Evolutionary conservation across 1,140 invertebrate species (phyloP), one percentile per base, ranked within the genome.

Genomic region (Caenorhabditis inopinata): DNA sequence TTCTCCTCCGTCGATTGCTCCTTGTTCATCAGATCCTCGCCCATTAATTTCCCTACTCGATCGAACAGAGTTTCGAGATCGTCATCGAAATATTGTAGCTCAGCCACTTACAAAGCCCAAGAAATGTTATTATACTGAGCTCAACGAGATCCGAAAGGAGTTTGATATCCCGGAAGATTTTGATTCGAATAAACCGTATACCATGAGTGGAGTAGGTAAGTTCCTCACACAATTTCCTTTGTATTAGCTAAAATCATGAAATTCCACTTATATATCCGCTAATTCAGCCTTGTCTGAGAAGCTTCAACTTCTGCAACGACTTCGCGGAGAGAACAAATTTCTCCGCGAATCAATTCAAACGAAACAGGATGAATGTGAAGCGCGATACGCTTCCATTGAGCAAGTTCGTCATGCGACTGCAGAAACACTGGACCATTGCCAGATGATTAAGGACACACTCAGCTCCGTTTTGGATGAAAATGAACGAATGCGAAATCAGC

Each of bases 251-350:
- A n/a, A n/a, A n/a, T n/a, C 16, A 14, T 58, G 14, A 58, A 58
- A 32, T 29, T 14, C 25, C 11, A 32, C 21, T 58, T 11, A 11
- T 9, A 32, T 16, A 21, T n/a, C n/a, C n/a, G n/a, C 7, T 51
- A 21, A n/a, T 68, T 38, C 58, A 68, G 58, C 58, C 3, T 21
- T 68, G 32, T 16, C 58, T 0, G 29, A 35, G 9, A 68, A 68
- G n/a, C 58, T 68, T 7, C 29, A 68, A 18, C n/a, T 68, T 2
- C 58, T 68, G 2, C 58, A 68, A 42, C 11, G 58, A 9, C 32
- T 68, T 6, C 58, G 58, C n/a, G 58, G 58, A 3, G 58, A 68
- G 16, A 68, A 68, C 25, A 68, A 68, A 42, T 68, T 68, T 38
- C 58, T 68, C 2, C 58, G 16, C 0, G 58, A 68, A 23, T 38